A percentile compares a stretch with the other conserved stretches of the same genome.
These are phyloP conservation scores for Adoxophyes honmai DNA, from an alignment of 1,140 invertebrate species.

Conservation along the genomic window DNA sequence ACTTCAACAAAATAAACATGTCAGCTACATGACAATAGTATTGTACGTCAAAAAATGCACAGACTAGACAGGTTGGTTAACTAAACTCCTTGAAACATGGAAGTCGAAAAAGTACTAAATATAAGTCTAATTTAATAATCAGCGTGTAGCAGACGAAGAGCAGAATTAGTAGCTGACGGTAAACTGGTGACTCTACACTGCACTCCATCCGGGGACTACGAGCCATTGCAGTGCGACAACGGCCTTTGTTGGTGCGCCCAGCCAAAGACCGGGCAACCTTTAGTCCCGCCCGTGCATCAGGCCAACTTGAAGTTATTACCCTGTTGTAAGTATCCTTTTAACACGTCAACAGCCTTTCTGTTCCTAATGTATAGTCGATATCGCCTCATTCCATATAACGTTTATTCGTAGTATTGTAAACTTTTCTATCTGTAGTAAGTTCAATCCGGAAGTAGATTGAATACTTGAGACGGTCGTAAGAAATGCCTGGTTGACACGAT, in stretches of 20 bases:
- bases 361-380: too few species aligned
- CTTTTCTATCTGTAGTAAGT: too few species aligned
- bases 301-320: conserved; percentile 72
- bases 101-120: not conserved
- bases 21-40: not conserved
- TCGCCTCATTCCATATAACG: too few species aligned
- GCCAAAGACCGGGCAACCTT: conserved; percentile 73
- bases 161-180: conserved; percentile 65
- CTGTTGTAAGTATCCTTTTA: conserved; percentile 75
- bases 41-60: not conserved
- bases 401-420: too few species aligned
- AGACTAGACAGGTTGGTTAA: not conserved
- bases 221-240: conserved; percentile 79
- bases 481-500: too few species aligned
- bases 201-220: conserved; percentile 78
- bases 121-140: conserved; percentile 23
- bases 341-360: too few species aligned
- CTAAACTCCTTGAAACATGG: not conserved
- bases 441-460: too few species aligned
- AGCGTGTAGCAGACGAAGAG: conserved; percentile 78
- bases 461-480: too few species aligned
- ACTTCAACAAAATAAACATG: conserved; percentile 9
- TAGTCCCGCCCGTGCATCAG: conserved; percentile 70
- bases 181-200: conserved; percentile 78
- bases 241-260: conserved; percentile 81